These are phyloP conservation scores for Ceryle rudis DNA, from an alignment of 2,797 vertebrate genomes.

Conservation along the genomic window DNA sequence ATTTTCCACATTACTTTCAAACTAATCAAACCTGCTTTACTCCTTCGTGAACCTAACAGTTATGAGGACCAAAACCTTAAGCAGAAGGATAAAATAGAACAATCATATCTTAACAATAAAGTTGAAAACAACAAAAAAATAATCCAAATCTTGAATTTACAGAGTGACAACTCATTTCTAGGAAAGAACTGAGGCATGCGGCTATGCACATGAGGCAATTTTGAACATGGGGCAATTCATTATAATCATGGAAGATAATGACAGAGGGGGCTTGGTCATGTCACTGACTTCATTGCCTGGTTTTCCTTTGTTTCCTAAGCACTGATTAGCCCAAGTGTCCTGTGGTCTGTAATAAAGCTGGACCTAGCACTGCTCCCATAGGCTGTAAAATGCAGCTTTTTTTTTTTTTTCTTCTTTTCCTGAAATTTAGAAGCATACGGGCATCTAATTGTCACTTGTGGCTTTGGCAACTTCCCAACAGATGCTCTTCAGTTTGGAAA, in stretches of 20 bases:
- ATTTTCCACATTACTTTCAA: not conserved
- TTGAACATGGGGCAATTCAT: not conserved
- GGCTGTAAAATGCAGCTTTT: not conserved
- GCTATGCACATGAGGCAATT: not conserved
- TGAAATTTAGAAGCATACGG: not conserved
- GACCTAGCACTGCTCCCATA: fast-evolving
- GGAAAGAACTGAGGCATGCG: not conserved
- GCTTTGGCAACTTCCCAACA: not conserved
- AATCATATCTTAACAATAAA: not conserved
- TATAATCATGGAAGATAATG: not conserved
- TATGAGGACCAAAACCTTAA: not conserved
- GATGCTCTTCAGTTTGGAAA: not conserved
- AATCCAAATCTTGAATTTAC: not conserved
- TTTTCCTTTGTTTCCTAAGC: not conserved
- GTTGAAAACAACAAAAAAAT: not conserved
- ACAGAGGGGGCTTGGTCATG: not conserved
- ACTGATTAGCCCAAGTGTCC: not conserved
- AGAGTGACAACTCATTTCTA: not conserved
- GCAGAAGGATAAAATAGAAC: not conserved
- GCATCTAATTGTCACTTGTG: not conserved
- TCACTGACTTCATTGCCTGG: fast-evolving
- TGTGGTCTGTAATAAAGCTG: not conserved
- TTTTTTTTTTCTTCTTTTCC: not conserved
- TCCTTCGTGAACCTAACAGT: not conserved
- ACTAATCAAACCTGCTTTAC: not conserved